These are phyloP conservation scores for Cepaea hortensis DNA, from an alignment of 2,888 invertebrate genomes.

Conservation along the genomic window DNA sequence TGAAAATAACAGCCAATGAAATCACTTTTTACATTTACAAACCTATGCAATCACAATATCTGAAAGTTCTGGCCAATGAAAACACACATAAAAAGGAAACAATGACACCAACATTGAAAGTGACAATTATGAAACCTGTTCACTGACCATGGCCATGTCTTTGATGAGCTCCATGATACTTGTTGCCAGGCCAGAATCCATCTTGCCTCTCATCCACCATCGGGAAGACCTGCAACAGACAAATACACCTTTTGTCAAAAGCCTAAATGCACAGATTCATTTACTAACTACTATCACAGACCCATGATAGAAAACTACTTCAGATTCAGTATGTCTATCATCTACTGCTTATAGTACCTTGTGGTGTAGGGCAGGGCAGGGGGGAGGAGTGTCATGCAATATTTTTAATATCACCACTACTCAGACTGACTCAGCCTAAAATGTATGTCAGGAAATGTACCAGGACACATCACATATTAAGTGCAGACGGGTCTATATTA, in stretches of 20 bases:
- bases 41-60: too few species aligned
- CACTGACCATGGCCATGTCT: slow-evolving; percentile 91
- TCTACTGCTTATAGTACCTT: too few species aligned
- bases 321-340: neutral
- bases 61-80: neutral
- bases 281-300: neutral
- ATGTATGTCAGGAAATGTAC: too few species aligned
- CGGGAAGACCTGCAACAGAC: slow-evolving; percentile 64
- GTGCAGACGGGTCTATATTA: too few species aligned
- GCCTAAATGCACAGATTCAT: neutral
- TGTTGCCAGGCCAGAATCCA: slow-evolving; percentile 89
- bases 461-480: too few species aligned
- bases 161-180: slow-evolving; percentile 90
- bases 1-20: too few species aligned
- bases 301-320: neutral
- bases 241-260: slow-evolving; percentile 43
- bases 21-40: too few species aligned
- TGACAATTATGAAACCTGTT: neutral
- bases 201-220: slow-evolving; percentile 93
- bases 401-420: too few species aligned
- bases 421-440: too few species aligned
- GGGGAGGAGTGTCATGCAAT: too few species aligned
- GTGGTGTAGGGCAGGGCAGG: too few species aligned
- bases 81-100: neutral
- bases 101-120: neutral